Evolutionary conservation across 2,113 vertebrate species (phyloP).

Genomic region (Spea bombifrons): DNA sequence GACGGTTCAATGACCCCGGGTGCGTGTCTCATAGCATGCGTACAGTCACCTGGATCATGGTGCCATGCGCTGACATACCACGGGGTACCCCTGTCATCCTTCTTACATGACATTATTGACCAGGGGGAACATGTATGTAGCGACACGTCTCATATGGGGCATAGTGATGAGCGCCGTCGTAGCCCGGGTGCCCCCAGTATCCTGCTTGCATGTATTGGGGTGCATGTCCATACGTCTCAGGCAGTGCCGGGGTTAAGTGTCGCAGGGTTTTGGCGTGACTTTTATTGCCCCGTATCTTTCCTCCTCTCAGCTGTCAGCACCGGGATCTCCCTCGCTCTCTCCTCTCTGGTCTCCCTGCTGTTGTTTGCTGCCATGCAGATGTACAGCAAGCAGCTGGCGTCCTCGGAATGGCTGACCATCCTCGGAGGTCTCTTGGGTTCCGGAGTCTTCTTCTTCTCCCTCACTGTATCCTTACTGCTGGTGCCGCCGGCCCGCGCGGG

Average conservation of each 20-base stretch:
- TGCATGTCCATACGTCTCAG: not conserved
- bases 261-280: no score
- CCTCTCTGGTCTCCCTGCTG: conserved; percentile 85
- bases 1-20: no score
- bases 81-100: no score
- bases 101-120: no score
- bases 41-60: no score
- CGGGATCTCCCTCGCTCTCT: conserved; percentile 83
- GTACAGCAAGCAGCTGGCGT: conserved; percentile 89
- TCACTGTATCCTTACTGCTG: conserved; percentile 92
- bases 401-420: conserved; percentile 92
- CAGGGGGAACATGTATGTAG: no score
- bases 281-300: not conserved
- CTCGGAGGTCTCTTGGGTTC: conserved; percentile 90
- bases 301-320: conserved; percentile 78
- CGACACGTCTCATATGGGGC: no score
- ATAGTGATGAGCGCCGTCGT: no score
- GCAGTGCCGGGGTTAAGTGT: not conserved
- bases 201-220: not conserved
- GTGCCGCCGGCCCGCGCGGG: no score
- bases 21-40: no score
- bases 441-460: conserved; percentile 88
- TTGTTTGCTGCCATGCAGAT: conserved; percentile 97
- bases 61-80: no score
- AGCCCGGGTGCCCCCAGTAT: no score